Base-by-base conservation (phyloP, 2,797 vertebrate genomes). In the Hippocampus kuda region DNA sequence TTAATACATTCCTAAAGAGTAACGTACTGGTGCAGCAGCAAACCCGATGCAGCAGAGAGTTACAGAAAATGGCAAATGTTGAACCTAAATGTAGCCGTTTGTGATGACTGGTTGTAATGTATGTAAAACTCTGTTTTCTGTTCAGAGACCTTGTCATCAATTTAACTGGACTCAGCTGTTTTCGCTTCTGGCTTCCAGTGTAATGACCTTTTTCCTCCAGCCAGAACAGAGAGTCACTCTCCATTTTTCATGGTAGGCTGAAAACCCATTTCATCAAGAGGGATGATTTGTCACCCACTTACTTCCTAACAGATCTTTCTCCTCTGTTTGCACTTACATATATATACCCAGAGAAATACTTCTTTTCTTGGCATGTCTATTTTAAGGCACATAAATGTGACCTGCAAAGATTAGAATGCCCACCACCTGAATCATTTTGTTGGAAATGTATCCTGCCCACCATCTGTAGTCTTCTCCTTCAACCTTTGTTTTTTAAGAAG, bases 91-190 rank as follows among this genome's bases (percentile, higher is more conserved):
- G 12, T 46, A 54, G 11, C 1, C 1, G 51, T 53, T 20, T 68
- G 10, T 72, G 59, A 64, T 46, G 71, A 66, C 15, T 75, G 46
- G 64, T 56, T 53, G 64, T 49, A 49, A 61, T 26, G 65, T 30
- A 64, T 49, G 60, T 49, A 65, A 65, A 59, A 41, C 56, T 56
- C n/a, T 27, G 61, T 24, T 42, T 62, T 68, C 61, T 75, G 65
- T 68, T 68, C 75, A 80, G 71, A 82, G 79, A 76, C 70, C 54
- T 70, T 77, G 77, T 77, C 70, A 64, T 76, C 59, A 67, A 69
- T 76, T 76, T 72, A 71, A 83, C 69, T 75, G 76, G 73, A 79
- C 73, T 83, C 77, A 78, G 74, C 75, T 80, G 73, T 77, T 80
- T 75, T 41, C 41, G 70, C 67, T 74, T 77, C 77, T 75, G 77